Evolutionary conservation across 1,140 invertebrate species (phyloP), one percentile per base, ranked within the genome.

Genomic region (Sinonovacula constricta): DNA sequence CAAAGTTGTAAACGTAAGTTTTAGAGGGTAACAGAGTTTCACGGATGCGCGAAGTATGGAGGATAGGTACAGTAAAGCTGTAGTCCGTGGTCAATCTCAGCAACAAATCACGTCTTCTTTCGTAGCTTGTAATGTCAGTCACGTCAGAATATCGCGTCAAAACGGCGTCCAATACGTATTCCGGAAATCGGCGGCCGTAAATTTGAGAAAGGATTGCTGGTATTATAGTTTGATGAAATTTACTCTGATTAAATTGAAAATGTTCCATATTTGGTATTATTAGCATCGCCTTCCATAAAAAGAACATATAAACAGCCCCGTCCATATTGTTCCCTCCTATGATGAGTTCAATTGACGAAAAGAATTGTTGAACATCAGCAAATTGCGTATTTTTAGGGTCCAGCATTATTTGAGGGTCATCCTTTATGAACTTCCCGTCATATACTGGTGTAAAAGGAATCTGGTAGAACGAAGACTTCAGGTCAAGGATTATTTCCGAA

Each of bases 381-480:
- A 14, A 28, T 12, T 59, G 14, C 31, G 15, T 15, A 1, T 56
- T n/a, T 12, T 18, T 2, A 15, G 31, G n/a, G 5, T 53, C n/a
- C 18, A 78, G 30, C 3, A 75, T 15, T 18, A 78, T 36, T 3
- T 49, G 31, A 2, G 76, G 71, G 22, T 51, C 54, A n/a, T 59
- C 68, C 15, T 4, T 59, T 5, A 82, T 28, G 18, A 79, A 60
- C 2, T 79, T 60, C 53, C 30, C 56, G 56, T 79, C 76, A 34
- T 62, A 26, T 14, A 59, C 56, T 1, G 70, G 76, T 5, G 31
- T 34, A 51, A 74, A 69, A 24, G 49, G 12, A 36, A 31, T 30
- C 15, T 45, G 12, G 24, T 31, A 18, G 0, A n/a, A 15, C 12
- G 33, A 18, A 12, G 31, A 18, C 26, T 24, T 33, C 62, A 49